These are phyloP conservation scores for Bombyx huttoni DNA, from an alignment of 2,888 invertebrate species.

Conservation along the genomic window DNA sequence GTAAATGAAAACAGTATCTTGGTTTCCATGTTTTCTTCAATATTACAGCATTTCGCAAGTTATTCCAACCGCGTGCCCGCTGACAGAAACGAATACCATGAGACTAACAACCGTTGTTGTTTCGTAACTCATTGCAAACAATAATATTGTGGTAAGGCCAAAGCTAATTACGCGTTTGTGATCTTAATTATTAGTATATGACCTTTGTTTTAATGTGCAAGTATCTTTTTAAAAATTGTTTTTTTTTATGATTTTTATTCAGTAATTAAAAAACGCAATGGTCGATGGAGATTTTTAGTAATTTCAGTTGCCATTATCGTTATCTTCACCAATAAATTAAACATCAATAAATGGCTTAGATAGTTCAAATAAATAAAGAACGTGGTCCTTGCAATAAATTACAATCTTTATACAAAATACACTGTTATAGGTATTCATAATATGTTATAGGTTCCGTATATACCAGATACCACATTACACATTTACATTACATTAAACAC, in stretches of 20 bases:
- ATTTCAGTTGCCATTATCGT: no score
- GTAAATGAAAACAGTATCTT: background rate
- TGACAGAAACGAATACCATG: slow-evolving; percentile 27
- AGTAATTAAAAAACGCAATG: background rate
- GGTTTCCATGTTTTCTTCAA: slow-evolving; percentile 31
- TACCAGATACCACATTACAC: no score
- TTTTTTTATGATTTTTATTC: background rate
- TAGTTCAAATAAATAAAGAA: no score
- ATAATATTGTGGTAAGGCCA: slow-evolving; percentile 3
- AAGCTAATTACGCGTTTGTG: background rate
- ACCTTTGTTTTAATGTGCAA: background rate
- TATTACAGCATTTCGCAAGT: slow-evolving; percentile 41
- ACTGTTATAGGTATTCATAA: no score
- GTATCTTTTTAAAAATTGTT: background rate
- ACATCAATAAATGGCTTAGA: no score
- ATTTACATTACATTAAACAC: no score
- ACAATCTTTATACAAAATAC: no score
- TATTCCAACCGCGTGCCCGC: slow-evolving; percentile 23
- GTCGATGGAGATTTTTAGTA: no score
- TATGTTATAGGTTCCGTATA: no score
- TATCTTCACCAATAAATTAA: no score
- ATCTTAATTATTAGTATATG: background rate
- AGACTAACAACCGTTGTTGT: slow-evolving; percentile 28
- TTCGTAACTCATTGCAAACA: slow-evolving; percentile 12
- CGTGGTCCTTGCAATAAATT: no score